Conservation (phyloP, 1,140 invertebrate species). For the fruit fly (Drosophila melanogaster) region DNA sequence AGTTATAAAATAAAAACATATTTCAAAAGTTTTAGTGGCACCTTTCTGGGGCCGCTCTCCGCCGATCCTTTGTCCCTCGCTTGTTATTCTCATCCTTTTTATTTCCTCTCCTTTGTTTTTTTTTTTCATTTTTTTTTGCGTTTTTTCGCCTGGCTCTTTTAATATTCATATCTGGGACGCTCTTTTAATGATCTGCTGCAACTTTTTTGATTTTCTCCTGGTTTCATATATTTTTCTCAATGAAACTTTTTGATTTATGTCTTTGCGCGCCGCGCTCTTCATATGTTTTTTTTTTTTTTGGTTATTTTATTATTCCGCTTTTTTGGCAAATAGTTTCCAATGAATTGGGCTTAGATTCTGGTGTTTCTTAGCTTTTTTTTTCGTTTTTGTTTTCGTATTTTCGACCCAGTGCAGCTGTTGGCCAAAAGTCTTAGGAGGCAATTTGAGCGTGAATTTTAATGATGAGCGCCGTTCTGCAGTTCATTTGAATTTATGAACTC, state of each 20-base stretch:
- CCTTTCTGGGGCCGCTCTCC: constrained; percentile 50
- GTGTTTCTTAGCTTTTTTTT: neutral
- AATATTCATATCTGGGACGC: constrained; percentile 61
- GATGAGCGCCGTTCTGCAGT: constrained; percentile 76
- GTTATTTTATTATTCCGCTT: constrained; percentile 21
- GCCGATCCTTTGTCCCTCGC: constrained; percentile 29
- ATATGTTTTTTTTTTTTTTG: neutral
- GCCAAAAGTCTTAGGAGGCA: constrained; percentile 48
- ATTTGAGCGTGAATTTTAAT: constrained; percentile 83
- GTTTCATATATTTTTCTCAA: constrained; percentile 76
- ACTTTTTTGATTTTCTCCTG: constrained; percentile 53
- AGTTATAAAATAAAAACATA: constrained; percentile 83
- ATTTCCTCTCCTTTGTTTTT: constrained; percentile 5
- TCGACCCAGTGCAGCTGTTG: constrained; percentile 41
- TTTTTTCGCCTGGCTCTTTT: constrained; percentile 26
- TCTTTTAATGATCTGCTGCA: constrained; percentile 64
- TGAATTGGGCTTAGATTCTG: constrained; percentile 77
- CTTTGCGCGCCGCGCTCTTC: constrained; percentile 48
- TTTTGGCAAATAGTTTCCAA: constrained; percentile 83
- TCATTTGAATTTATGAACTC: constrained; percentile 74
- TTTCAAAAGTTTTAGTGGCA: constrained; percentile 84
- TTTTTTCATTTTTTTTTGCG: no score
- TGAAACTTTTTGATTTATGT: constrained; percentile 83
- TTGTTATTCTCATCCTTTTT: constrained; percentile 9
- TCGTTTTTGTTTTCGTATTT: neutral